Percentiles rank a stretch among this genome's conserved stretches.
These are phyloP conservation scores for Dasysyrphus tricinctus DNA, from an alignment of 2,888 invertebrate genomes.

Conservation along the genomic window DNA sequence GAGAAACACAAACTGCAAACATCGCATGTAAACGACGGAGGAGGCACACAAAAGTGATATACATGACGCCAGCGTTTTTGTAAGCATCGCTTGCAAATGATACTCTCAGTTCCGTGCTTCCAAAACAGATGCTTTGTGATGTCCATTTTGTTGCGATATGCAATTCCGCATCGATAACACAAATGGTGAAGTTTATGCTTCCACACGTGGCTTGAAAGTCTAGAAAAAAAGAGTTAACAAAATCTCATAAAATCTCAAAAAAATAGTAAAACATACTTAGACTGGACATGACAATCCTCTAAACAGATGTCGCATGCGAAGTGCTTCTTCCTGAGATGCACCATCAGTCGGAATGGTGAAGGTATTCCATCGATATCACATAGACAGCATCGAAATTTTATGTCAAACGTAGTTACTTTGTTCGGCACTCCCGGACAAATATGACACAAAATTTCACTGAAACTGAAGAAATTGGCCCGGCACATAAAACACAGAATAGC, in stretches of 20 bases:
- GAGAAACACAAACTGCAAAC: slow-evolving; percentile 91
- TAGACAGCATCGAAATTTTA: slow-evolving; percentile 92
- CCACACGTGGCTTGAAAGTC: slow-evolving; percentile 94
- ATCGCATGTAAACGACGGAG: slow-evolving; percentile 90
- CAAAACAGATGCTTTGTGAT: slow-evolving; percentile 95
- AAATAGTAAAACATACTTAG: slow-evolving; percentile 72
- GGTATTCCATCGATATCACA: slow-evolving; percentile 91
- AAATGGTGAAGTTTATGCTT: slow-evolving; percentile 94
- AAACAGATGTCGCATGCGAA: slow-evolving; percentile 94
- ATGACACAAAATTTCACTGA: slow-evolving; percentile 94
- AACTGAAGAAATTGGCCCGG: slow-evolving; percentile 93
- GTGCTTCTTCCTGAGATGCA: slow-evolving; percentile 92
- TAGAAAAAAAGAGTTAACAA: slow-evolving; percentile 77
- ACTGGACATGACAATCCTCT: slow-evolving; percentile 91
- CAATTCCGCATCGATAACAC: slow-evolving; percentile 94
- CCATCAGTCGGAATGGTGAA: slow-evolving; percentile 95
- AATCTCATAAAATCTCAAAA: background rate
- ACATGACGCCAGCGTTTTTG: slow-evolving; percentile 97
- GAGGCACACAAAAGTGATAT: slow-evolving; percentile 95
- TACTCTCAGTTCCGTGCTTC: slow-evolving; percentile 96
- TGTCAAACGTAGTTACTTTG: slow-evolving; percentile 83
- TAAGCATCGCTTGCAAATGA: slow-evolving; percentile 91
- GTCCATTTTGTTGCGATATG: slow-evolving; percentile 94
- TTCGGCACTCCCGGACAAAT: slow-evolving; percentile 90
- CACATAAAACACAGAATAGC: slow-evolving; percentile 94